phyloP scores from a whole-genome alignment of 2,888 invertebrate genomes.

The Augochlorella aurata region DNA sequence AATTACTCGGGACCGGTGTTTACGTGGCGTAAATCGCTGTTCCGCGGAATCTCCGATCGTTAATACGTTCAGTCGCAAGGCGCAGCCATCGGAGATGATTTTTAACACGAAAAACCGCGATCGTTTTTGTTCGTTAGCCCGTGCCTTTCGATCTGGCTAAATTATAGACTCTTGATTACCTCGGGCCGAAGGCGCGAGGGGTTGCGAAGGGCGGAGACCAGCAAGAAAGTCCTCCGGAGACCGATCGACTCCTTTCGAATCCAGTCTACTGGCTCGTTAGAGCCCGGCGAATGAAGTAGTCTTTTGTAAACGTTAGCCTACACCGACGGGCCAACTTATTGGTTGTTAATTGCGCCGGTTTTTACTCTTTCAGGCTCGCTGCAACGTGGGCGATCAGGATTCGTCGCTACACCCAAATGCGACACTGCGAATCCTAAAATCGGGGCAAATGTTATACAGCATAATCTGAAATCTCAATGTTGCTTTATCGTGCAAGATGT shows the following conservation, averaged over 20 bases:
- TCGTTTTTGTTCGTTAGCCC: slow-evolving; percentile 81
- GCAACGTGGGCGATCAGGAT: too few relatives aligned
- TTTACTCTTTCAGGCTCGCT: not conserved
- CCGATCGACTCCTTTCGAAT: slow-evolving; percentile 43
- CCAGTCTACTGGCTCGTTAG: slow-evolving; percentile 56
- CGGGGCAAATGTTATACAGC: too few relatives aligned
- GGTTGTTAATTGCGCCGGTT: slow-evolving; percentile 15
- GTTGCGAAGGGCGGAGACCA: slow-evolving; percentile 48
- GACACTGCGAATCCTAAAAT: too few relatives aligned
- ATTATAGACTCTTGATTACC: slow-evolving; percentile 82
- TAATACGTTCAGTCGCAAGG: slow-evolving; percentile 46
- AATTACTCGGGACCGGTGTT: slow-evolving; percentile 77
- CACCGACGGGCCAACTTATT: slow-evolving; percentile 35
- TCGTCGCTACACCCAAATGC: too few relatives aligned
- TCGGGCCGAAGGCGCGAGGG: slow-evolving; percentile 64
- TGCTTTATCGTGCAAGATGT: too few relatives aligned
- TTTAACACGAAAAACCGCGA: slow-evolving; percentile 80
- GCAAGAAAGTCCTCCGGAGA: slow-evolving; percentile 54
- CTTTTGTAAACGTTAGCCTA: slow-evolving; percentile 46
- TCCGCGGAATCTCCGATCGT: slow-evolving; percentile 79
- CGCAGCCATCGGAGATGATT: slow-evolving; percentile 73
- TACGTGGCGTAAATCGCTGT: slow-evolving; percentile 80
- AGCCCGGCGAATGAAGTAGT: slow-evolving; percentile 54
- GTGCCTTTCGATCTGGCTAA: slow-evolving; percentile 81
- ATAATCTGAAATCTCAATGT: too few relatives aligned